phyloP scores from a whole-genome alignment of 2,797 vertebrate genomes.

The Trematocara caparti region DNA sequence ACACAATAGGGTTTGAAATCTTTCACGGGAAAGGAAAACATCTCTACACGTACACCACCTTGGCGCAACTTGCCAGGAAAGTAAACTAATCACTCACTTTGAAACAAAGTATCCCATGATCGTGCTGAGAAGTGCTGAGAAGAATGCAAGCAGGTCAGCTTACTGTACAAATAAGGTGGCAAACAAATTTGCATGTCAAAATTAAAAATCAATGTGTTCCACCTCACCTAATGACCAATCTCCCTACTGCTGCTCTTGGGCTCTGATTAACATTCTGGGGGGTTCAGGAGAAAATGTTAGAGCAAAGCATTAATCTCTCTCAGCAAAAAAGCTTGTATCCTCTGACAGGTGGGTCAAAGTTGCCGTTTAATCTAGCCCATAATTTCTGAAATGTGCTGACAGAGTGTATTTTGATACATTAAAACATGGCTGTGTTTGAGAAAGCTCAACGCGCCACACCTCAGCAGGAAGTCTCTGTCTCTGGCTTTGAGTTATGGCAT shows the following conservation, averaged over 20 bases:
- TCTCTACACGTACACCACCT: not conserved
- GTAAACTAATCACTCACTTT: slow-evolving; percentile 68
- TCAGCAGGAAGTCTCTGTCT: slow-evolving; percentile 64
- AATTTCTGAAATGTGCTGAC: slow-evolving; percentile 81
- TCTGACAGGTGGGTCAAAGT: slow-evolving; percentile 83
- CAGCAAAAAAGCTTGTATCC: slow-evolving; percentile 80
- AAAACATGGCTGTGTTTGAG: slow-evolving; percentile 71
- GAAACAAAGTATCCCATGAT: slow-evolving; percentile 56
- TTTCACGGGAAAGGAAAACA: not conserved
- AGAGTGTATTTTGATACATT: slow-evolving; percentile 78
- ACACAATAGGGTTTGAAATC: not conserved
- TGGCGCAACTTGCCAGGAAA: slow-evolving; percentile 47
- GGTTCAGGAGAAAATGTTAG: slow-evolving; percentile 75
- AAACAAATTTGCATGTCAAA: slow-evolving; percentile 80
- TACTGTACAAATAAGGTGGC: slow-evolving; percentile 74
- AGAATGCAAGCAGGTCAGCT: slow-evolving; percentile 58
- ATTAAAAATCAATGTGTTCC: slow-evolving; percentile 82
- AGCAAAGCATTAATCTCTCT: slow-evolving; percentile 82
- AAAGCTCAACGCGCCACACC: slow-evolving; percentile 64
- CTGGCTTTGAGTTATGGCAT: slow-evolving; percentile 43
- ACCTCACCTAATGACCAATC: slow-evolving; percentile 82
- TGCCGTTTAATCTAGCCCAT: slow-evolving; percentile 81
- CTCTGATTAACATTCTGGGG: slow-evolving; percentile 80
- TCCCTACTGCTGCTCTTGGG: slow-evolving; percentile 69
- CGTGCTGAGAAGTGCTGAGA: slow-evolving; percentile 61